phyloP scores from a whole-genome alignment of 1,140 invertebrate species.

The Argopecten irradians region DNA sequence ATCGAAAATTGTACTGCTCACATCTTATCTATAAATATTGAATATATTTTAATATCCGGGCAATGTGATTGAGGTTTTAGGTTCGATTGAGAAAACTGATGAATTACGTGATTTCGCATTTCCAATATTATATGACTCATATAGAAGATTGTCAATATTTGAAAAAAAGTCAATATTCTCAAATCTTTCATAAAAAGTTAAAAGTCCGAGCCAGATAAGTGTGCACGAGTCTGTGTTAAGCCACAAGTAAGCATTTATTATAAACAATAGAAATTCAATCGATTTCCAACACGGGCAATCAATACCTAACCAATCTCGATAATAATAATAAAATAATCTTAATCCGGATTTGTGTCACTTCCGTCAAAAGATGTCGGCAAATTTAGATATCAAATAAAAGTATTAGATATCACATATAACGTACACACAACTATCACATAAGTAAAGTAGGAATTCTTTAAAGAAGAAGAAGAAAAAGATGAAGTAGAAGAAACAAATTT shows the following conservation, averaged over 20 bases:
- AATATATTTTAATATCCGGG: slow-evolving; percentile 18
- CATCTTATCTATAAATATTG: background rate
- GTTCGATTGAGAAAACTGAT: background rate
- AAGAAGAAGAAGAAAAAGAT: background rate
- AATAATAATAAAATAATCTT: background rate
- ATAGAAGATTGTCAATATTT: background rate
- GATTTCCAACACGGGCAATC: background rate
- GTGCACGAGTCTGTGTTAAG: background rate
- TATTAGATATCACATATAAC: background rate
- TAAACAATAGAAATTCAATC: background rate
- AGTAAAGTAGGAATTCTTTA: no score
- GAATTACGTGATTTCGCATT: background rate
- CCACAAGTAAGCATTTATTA: background rate
- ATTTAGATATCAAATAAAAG: background rate
- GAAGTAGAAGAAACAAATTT: background rate
- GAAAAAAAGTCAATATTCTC: background rate
- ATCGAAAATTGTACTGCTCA: background rate
- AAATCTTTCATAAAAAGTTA: background rate
- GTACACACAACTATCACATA: background rate
- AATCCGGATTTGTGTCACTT: background rate
- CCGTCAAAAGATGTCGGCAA: background rate
- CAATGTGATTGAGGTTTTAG: background rate
- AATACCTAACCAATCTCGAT: background rate
- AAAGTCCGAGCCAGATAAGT: background rate
- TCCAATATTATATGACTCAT: background rate